Base-by-base conservation (phyloP, 1,140 invertebrate genomes). In the Rhysida immarginata region DNA sequence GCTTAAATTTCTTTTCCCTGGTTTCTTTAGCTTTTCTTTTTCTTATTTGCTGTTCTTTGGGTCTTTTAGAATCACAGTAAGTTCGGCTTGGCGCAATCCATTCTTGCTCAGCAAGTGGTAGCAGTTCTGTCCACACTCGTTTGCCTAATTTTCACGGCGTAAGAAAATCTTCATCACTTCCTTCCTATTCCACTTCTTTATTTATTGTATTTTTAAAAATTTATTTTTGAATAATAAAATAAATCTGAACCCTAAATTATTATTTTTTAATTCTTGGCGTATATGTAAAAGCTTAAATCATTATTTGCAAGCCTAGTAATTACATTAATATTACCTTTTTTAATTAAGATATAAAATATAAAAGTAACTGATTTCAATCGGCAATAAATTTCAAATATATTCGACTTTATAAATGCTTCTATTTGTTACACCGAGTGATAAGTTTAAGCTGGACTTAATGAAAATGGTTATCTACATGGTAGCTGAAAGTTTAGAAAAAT, bases 121-220 rank as follows among this genome's bases (percentile, higher is more conserved):
- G 91, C 96, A 61, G 74, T 98, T 25, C 92, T 89, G 55, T 91
- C 90, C 46, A 97, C 93, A 2, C 77, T 97, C 57, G 74, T 95
- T 59, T 97, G 94, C 74, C 81, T 98, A 64, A 90, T 97, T 5
- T 97, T 97, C 71, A 97, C 91, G 58, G 94, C 90, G 92, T 95
- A 71, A 78, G 68, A 68, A 26, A 23, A 48, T 48, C 21, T 41
- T 11, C 35, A 41, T n/a, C 35, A n/a, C n/a, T n/a, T n/a, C n/a
- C n/a, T n/a, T n/a, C n/a, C n/a, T n/a, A n/a, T n/a, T n/a, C n/a
- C n/a, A n/a, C n/a, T n/a, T n/a, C n/a, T n/a, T n/a, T n/a, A n/a
- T n/a, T n/a, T n/a, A n/a, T n/a, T n/a, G n/a, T n/a, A n/a, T 41
- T n/a, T 41, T 11, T 11, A 41, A 41, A 11, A 41, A 41, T 41